phyloP scores from a whole-genome alignment of 1,140 invertebrate genomes.

The Halictus rubicundus region DNA sequence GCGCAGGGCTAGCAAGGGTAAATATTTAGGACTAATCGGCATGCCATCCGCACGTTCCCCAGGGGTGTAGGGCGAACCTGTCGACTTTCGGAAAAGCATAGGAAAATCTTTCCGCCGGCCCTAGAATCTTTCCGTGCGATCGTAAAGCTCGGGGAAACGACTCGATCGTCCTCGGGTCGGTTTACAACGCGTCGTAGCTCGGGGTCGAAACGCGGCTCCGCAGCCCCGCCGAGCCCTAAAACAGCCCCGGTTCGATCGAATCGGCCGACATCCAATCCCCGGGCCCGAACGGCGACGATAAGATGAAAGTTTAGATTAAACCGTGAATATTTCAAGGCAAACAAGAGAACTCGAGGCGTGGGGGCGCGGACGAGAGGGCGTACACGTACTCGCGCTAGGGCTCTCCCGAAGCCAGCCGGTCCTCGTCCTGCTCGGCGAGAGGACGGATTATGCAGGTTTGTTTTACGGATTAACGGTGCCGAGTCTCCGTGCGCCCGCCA shows the following conservation, averaged over 20 bases:
- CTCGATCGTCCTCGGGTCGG: not conserved
- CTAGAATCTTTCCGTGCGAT: not conserved
- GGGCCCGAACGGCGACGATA: conserved; percentile 45
- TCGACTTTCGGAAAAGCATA: too few species aligned
- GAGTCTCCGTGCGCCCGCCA: not conserved
- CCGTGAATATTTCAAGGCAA: conserved; percentile 64
- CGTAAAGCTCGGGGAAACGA: not conserved
- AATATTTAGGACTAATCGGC: too few species aligned
- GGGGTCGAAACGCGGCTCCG: too few species aligned
- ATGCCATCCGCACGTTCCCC: too few species aligned
- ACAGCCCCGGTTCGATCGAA: conserved; percentile 18
- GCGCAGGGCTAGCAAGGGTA: too few species aligned
- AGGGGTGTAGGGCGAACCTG: too few species aligned
- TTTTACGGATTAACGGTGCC: conserved; percentile 51
- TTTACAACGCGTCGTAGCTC: not conserved
- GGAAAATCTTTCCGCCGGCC: not conserved
- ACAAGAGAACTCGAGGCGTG: conserved; percentile 11
- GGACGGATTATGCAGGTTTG: conserved; percentile 53
- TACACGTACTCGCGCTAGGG: not conserved
- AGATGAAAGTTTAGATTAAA: conserved; percentile 69
- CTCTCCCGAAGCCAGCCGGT: not conserved
- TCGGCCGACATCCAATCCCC: conserved; percentile 47
- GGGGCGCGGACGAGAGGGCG: not conserved
- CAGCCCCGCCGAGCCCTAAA: conserved; percentile 3
- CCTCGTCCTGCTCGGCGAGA: conserved; percentile 7